Evolutionary conservation across 2,797 vertebrate species (phyloP).

Genomic region (Cetoscarus ocellatus): DNA sequence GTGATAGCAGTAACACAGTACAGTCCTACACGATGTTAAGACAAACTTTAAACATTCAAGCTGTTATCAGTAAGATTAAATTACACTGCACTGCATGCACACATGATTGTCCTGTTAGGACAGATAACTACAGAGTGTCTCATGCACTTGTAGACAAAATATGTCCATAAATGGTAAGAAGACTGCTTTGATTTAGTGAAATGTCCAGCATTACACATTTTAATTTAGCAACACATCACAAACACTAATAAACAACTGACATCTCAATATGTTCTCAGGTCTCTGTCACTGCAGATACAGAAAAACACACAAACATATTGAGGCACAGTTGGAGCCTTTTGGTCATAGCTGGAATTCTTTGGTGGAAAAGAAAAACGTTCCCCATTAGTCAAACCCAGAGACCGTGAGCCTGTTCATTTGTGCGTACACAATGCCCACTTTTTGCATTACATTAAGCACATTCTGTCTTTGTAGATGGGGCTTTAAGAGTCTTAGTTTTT

Average conservation of each 20-base stretch:
- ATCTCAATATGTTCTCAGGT: neutral
- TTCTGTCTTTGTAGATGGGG: constrained; percentile 33
- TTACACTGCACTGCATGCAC: neutral
- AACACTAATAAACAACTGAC: neutral
- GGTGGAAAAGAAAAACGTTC: constrained; percentile 31
- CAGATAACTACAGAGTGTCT: neutral
- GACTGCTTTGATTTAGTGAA: neutral
- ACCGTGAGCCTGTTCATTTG: constrained; percentile 31
- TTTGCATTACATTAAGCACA: constrained; percentile 44
- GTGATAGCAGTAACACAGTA: neutral
- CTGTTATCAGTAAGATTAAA: neutral
- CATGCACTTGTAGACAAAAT: neutral
- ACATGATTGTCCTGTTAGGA: too few species aligned
- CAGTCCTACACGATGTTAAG: neutral
- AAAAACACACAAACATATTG: constrained; percentile 9
- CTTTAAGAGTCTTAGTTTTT: constrained; percentile 10
- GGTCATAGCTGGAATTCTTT: constrained; percentile 65
- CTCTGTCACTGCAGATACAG: neutral
- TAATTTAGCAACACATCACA: neutral
- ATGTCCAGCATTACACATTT: neutral
- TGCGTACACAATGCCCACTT: constrained; percentile 41
- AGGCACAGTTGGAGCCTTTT: constrained; percentile 7
- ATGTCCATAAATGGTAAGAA: neutral
- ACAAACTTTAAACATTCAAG: neutral
- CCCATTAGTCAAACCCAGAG: constrained; percentile 16